Evolutionary conservation across 1,140 invertebrate genomes (phyloP).

Genomic region (Dermatophagoides farinae): DNA sequence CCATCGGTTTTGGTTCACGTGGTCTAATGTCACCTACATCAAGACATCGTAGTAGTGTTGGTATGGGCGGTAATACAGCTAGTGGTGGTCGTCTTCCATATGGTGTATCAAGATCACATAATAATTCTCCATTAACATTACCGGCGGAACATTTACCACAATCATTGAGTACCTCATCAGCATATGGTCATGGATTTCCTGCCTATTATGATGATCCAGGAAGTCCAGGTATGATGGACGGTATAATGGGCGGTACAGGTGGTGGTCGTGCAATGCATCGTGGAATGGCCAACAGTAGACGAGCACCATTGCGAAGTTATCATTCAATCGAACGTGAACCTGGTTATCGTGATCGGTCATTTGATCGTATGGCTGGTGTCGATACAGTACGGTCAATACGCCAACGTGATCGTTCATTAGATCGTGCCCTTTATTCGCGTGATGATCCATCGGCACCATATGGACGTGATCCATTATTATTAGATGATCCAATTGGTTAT

Average conservation of each 20-base stretch:
- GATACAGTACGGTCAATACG: constrained; percentile 16
- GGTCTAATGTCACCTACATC: not conserved
- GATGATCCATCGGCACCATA: not conserved
- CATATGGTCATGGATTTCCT: constrained; percentile 10
- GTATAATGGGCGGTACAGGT: not conserved
- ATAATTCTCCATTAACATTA: constrained; percentile 20
- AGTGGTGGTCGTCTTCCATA: not conserved
- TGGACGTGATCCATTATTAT: constrained; percentile 7
- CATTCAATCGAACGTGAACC: constrained; percentile 50
- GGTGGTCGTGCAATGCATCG: not conserved
- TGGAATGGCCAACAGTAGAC: constrained; percentile 15
- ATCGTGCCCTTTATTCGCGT: constrained; percentile 26
- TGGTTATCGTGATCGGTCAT: constrained; percentile 33
- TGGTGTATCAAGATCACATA: constrained; percentile 18
- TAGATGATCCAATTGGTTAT: not conserved
- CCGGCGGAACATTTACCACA: constrained; percentile 15
- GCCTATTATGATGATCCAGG: constrained; percentile 44
- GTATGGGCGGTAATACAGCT: too few species aligned
- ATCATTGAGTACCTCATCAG: constrained; percentile 15
- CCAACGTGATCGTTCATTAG: constrained; percentile 35
- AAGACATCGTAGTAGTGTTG: not conserved
- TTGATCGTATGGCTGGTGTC: constrained; percentile 20
- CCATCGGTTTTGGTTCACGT: constrained; percentile 5
- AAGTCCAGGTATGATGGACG: constrained; percentile 36
- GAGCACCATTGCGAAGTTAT: constrained; percentile 36